phyloP scores from a whole-genome alignment of 2,888 invertebrate genomes.

The Rapana venosa region DNA sequence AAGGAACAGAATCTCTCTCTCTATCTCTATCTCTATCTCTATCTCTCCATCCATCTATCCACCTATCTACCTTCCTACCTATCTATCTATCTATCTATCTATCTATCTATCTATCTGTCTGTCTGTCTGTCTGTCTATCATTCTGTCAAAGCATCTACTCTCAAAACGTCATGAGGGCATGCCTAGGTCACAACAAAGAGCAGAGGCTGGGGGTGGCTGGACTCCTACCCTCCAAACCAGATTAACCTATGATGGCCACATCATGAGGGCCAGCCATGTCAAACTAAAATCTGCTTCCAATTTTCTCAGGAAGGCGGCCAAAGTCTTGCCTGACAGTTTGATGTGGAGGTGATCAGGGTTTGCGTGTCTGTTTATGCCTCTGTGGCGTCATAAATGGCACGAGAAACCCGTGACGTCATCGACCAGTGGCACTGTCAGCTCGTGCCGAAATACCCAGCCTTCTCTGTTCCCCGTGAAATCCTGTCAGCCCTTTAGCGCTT shows the following conservation, averaged over 20 bases:
- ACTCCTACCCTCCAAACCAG: too few relatives aligned
- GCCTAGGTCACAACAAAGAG: too few relatives aligned
- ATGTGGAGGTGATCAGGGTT: conserved; percentile 21
- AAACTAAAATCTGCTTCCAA: too few relatives aligned
- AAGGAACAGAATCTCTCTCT: too few relatives aligned
- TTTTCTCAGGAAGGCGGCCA: too few relatives aligned
- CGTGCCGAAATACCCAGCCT: not conserved
- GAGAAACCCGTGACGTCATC: not conserved
- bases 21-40: not conserved
- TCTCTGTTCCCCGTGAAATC: not conserved
- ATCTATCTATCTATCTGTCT: not conserved
- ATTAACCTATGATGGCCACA: too few relatives aligned
- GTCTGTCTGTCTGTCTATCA: not conserved
- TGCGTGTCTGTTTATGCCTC: conserved; percentile 12
- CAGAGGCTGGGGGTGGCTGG: too few relatives aligned
- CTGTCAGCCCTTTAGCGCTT: not conserved
- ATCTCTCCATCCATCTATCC: not conserved
- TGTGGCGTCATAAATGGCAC: conserved; percentile 11
- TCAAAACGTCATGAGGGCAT: too few relatives aligned
- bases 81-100: not conserved
- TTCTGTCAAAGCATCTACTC: not conserved
- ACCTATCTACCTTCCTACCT: not conserved
- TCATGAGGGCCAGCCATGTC: too few relatives aligned
- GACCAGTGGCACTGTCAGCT: not conserved
- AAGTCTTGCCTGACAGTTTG: conserved; percentile 12